Percentiles rank a stretch among this genome's conserved stretches.
Conservation (phyloP, 2,797 vertebrate species). For the Paedocypris micromegethes region DNA sequence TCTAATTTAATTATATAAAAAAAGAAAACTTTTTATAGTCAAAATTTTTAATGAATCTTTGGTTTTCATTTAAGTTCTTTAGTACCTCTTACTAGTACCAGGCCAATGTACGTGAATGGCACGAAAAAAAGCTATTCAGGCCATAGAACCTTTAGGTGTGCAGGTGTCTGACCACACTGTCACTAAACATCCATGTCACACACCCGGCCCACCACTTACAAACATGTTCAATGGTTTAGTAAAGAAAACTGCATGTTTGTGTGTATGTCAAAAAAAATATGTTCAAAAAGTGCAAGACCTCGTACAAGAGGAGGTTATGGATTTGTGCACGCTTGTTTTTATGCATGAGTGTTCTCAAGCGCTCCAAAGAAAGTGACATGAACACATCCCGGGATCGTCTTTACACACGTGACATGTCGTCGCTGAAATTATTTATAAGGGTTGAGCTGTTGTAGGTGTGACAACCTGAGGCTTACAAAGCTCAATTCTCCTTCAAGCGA, state of each 20-base stretch:
- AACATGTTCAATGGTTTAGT: background rate
- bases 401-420: background rate
- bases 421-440: conserved; percentile 1
- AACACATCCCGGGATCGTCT: background rate
- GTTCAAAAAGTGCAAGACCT: conserved; percentile 31
- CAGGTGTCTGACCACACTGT: too few relatives aligned
- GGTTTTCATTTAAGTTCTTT: too few relatives aligned
- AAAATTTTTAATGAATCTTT: too few relatives aligned
- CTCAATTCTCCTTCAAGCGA: background rate
- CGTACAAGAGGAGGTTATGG: background rate
- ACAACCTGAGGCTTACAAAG: background rate
- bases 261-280: conserved; percentile 24
- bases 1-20: too few relatives aligned
- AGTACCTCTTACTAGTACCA: too few relatives aligned
- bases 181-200: conserved; percentile 14
- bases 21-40: too few relatives aligned
- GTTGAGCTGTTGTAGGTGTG: background rate
- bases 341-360: conserved; percentile 1
- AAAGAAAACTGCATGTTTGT: background rate
- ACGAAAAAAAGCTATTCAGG: too few relatives aligned
- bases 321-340: conserved; percentile 1
- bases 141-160: too few relatives aligned
- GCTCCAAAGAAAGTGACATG: conserved; percentile 2
- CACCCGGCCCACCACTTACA: background rate
- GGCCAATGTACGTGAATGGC: too few relatives aligned